A percentile compares a stretch with the other conserved stretches of the same genome.
Conservation (phyloP, 2,888 invertebrate genomes). For the Glyphotaelius pellucidus region DNA sequence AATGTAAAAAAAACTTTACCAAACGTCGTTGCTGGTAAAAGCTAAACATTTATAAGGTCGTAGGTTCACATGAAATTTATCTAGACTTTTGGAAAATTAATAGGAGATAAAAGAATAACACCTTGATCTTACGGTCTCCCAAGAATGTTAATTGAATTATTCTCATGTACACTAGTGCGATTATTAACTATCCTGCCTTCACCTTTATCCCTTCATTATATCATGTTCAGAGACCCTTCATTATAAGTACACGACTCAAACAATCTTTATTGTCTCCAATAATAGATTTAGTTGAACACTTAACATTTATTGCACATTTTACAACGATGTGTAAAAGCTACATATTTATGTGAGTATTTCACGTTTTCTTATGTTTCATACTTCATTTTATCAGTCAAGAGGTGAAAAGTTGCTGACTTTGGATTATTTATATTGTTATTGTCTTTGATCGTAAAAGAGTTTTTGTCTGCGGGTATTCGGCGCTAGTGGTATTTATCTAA, state of each 20-base stretch:
- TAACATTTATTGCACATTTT: not conserved
- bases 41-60: too few relatives aligned
- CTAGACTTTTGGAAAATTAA: too few relatives aligned
- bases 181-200: not conserved
- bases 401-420: slow-evolving; percentile 32
- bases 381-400: not conserved
- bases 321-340: not conserved
- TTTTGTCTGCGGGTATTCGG: slow-evolving; percentile 25
- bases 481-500: not conserved
- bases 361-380: not conserved
- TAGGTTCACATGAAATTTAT: too few relatives aligned
- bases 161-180: not conserved
- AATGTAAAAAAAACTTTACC: too few relatives aligned
- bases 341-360: not conserved
- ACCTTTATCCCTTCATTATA: not conserved
- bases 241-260: not conserved
- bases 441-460: slow-evolving; percentile 21
- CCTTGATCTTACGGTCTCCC: not conserved
- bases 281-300: not conserved
- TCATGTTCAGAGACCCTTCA: too few relatives aligned
- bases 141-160: not conserved
- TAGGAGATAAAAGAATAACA: not conserved
- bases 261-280: not conserved
- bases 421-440: slow-evolving; percentile 3
- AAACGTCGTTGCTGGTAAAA: too few relatives aligned